Base-by-base conservation (phyloP, 2,113 vertebrate species). In the Rhineura floridana region DNA sequence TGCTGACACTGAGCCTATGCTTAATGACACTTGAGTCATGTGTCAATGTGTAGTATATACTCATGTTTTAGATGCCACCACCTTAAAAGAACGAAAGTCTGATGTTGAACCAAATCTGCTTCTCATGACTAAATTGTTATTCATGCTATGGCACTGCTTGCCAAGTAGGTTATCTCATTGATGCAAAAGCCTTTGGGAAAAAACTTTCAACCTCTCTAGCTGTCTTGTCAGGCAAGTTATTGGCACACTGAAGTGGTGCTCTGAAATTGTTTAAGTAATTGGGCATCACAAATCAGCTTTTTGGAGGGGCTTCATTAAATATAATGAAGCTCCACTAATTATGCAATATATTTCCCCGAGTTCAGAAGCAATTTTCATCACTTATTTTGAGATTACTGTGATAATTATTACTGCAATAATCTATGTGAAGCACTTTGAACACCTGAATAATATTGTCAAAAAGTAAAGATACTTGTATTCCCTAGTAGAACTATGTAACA, bases 261-360 rank as follows among this genome's bases (percentile, higher is more conserved):
- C 82, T 80, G 33, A 72, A 79, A 84, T 72, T 44, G 8, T 59
- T 84, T 30, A 59, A 17, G 17, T 75, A 87, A 81, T 44, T 30
- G 59, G 62, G 76, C 1, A 1, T 0, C 62, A n/a, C 33, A 88
- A 79, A 8, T 36, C 50, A 80, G 50, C 50, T 87, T 84, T 84
- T 86, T 73, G 75, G 19, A 63, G 59, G 55, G 19, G 73, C 73
- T 63, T 86, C 73, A 86, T 75, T 59, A 79, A 89, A 90, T 72
- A 83, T n/a, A 88, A 63, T 2, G 62, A 87, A 83, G 52, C 59
- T 1, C 70, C 28, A 44, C 81, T 79, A 77, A 88, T 87, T 44
- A 87, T 81, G 50, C 9, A 23, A 85, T 30, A 65, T 84, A 67
- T 79, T 86, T 92, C 81, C 36, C 6, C 78, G 39, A 63, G 19